A percentile compares a stretch with the other conserved stretches of the same genome.
Conservation (phyloP, 1,140 invertebrate species). For the Drosophila lacteicornis region DNA sequence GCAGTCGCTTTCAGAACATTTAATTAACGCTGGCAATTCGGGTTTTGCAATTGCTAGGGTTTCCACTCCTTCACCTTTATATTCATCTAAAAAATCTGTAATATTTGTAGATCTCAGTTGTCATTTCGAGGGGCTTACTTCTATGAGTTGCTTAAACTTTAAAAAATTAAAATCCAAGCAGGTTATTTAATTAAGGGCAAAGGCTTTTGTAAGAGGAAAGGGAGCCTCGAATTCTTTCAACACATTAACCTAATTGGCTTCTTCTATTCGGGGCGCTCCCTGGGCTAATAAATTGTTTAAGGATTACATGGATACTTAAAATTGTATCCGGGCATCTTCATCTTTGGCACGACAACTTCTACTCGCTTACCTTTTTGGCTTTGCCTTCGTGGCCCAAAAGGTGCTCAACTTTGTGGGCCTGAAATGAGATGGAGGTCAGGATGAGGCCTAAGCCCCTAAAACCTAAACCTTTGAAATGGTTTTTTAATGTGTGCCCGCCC, state of each 20-base stretch:
- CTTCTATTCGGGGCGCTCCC: constrained; percentile 8
- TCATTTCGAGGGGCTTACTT: no score
- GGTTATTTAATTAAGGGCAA: constrained; percentile 15
- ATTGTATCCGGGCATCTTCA: constrained; percentile 58
- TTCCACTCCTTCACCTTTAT: neutral
- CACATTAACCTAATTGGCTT: constrained; percentile 76
- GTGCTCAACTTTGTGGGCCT: constrained; percentile 50
- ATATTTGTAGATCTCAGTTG: neutral
- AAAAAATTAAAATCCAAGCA: no score
- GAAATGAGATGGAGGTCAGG: neutral
- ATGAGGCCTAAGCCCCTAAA: constrained; percentile 21
- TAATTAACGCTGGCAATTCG: constrained; percentile 16
- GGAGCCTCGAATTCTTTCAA: constrained; percentile 13
- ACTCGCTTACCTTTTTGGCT: constrained; percentile 57
- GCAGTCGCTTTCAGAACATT: constrained; percentile 12
- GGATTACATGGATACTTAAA: constrained; percentile 68
- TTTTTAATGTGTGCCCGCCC: constrained; percentile 49
- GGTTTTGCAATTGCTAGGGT: neutral
- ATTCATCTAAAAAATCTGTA: neutral
- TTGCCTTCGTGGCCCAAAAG: constrained; percentile 51
- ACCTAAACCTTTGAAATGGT: constrained; percentile 55
- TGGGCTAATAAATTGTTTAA: constrained; percentile 69
- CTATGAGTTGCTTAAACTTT: neutral
- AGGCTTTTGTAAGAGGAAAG: neutral
- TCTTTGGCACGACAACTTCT: constrained; percentile 37